Evolutionary conservation across 2,797 vertebrate species (phyloP).

Genomic region (Phrynocephalus vlangalii): DNA sequence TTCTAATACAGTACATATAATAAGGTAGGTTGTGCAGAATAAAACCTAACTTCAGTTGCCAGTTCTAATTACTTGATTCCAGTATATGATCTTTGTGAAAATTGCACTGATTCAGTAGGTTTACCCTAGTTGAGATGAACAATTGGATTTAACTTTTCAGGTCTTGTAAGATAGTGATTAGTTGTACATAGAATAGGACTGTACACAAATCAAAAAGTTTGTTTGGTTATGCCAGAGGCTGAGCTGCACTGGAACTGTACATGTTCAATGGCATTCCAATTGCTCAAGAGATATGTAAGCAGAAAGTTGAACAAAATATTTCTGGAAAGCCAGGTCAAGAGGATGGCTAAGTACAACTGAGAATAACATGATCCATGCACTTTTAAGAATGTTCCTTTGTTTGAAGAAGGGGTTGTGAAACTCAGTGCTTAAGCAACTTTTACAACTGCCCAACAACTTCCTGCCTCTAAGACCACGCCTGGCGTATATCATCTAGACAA

Average conservation of each 20-base stretch:
- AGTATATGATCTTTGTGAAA: too few species aligned
- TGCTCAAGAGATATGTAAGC: background rate
- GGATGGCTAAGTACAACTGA: background rate
- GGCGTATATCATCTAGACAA: too few species aligned
- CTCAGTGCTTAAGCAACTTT: too few species aligned
- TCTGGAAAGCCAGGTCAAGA: background rate
- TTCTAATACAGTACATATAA: background rate
- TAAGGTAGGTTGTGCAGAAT: background rate
- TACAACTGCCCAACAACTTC: too few species aligned
- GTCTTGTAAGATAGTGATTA: background rate
- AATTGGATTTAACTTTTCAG: too few species aligned
- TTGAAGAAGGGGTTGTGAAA: too few species aligned
- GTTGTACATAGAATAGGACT: background rate
- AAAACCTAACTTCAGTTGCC: background rate
- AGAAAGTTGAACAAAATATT: background rate
- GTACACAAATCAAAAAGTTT: background rate
- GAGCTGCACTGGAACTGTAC: background rate
- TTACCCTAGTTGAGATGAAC: too few species aligned
- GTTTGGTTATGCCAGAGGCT: background rate
- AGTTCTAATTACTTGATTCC: too few species aligned
- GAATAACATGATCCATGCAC: background rate
- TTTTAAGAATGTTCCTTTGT: background rate
- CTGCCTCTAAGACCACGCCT: too few species aligned
- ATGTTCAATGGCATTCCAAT: background rate
- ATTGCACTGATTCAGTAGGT: too few species aligned